A percentile compares a stretch with the other conserved stretches of the same genome.
Conservation (phyloP, 2,888 invertebrate species). For the Coecobrya sp. region DNA sequence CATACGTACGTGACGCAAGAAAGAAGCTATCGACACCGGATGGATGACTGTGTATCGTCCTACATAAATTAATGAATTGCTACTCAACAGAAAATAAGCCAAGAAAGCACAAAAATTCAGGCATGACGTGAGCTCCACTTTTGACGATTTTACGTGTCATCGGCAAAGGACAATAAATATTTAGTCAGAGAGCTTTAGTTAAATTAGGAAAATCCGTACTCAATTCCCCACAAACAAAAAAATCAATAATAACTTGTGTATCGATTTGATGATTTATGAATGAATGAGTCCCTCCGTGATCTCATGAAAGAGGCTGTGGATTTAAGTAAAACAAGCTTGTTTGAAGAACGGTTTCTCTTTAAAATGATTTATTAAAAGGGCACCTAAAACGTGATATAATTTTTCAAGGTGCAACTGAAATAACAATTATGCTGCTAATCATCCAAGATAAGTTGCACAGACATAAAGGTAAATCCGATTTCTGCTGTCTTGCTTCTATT, state of each 20-base stretch:
- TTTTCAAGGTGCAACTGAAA: constrained; percentile 51
- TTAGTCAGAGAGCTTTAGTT: not conserved
- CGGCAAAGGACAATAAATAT: not conserved
- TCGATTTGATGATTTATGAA: constrained; percentile 5
- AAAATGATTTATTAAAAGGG: constrained; percentile 40
- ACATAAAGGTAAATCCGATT: not conserved
- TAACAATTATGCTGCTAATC: not conserved
- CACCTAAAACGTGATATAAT: constrained; percentile 37
- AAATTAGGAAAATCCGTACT: not conserved
- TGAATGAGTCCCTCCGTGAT: constrained; percentile 26
- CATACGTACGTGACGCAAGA: constrained; percentile 19
- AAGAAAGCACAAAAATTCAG: not conserved
- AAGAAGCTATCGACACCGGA: constrained; percentile 65
- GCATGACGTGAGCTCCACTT: not conserved
- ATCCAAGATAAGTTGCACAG: not conserved
- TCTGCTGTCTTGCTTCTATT: not conserved
- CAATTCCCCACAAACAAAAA: not conserved
- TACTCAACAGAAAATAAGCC: not conserved
- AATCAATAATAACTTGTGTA: constrained; percentile 7
- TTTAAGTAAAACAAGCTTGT: constrained; percentile 6
- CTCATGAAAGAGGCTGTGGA: constrained; percentile 15
- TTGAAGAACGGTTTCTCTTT: not conserved
- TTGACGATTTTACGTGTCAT: not conserved
- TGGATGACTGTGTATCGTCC: constrained; percentile 51
- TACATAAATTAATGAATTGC: constrained; percentile 34